These are phyloP conservation scores for Lithobates sylvaticus DNA, from an alignment of 2,797 vertebrate species.

Conservation along the genomic window DNA sequence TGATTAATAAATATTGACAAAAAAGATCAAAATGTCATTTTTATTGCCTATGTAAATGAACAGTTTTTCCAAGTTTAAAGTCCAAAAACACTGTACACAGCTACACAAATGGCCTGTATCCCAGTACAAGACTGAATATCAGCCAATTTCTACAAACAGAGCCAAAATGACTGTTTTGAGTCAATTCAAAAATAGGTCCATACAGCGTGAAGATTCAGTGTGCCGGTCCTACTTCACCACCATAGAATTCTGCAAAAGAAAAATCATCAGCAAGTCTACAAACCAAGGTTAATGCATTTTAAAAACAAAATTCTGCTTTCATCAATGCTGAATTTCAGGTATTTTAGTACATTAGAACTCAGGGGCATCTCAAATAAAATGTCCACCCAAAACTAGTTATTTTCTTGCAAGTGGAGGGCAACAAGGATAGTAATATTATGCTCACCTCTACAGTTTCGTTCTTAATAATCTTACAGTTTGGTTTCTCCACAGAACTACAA, in stretches of 20 bases:
- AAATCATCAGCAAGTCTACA: not conserved
- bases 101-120: not conserved
- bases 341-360: too few relatives aligned
- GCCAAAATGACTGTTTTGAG: not conserved
- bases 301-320: not conserved
- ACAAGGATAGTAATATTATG: too few relatives aligned
- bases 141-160: not conserved
- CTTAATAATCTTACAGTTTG: too few relatives aligned
- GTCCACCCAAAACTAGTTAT: too few relatives aligned
- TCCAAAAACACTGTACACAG: not conserved
- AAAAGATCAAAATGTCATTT: not conserved
- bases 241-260: conserved; percentile 33
- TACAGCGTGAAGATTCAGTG: not conserved
- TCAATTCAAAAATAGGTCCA: not conserved
- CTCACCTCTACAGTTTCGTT: too few relatives aligned
- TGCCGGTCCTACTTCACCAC: not conserved
- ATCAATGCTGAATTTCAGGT: not conserved
- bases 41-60: not conserved
- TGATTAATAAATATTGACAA: conserved; percentile 55
- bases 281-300: not conserved
- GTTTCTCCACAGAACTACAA: too few relatives aligned
- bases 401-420: too few relatives aligned
- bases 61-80: not conserved
- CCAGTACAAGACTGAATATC: conserved; percentile 10
- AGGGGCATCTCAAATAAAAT: too few relatives aligned